Evolutionary conservation across 2,113 vertebrate genomes (phyloP).

Genomic region (Hippocampus zosterae): DNA sequence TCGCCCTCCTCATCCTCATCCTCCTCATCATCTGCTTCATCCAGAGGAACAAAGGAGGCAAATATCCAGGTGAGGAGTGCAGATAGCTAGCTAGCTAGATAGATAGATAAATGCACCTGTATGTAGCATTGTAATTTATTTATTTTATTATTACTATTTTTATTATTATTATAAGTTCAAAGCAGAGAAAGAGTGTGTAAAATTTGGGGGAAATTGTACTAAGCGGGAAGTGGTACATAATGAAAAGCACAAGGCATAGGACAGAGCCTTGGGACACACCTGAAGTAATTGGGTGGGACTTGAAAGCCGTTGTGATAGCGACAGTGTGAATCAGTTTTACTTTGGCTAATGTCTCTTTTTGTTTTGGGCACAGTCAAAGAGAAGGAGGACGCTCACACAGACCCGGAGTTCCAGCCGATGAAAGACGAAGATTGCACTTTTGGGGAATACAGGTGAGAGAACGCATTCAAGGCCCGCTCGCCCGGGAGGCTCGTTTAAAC

Average conservation of each 20-base stretch:
- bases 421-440: slow-evolving; percentile 98
- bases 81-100: too few relatives aligned
- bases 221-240: too few relatives aligned
- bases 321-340: background rate
- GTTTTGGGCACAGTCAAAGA: slow-evolving; percentile 83
- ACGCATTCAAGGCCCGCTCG: slow-evolving; percentile 34
- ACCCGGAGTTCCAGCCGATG: slow-evolving; percentile 99
- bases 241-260: too few relatives aligned
- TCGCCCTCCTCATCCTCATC: slow-evolving; percentile 95
- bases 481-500: slow-evolving; percentile 32
- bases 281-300: too few relatives aligned
- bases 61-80: slow-evolving; percentile 87
- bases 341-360: background rate
- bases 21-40: slow-evolving; percentile 98
- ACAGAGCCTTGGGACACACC: too few relatives aligned
- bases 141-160: too few relatives aligned
- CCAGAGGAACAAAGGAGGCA: slow-evolving; percentile 97
- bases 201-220: too few relatives aligned
- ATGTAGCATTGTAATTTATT: too few relatives aligned
- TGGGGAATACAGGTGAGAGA: slow-evolving; percentile 98
- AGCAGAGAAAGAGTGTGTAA: too few relatives aligned
- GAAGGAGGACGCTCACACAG: slow-evolving; percentile 95
- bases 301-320: too few relatives aligned
- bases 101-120: too few relatives aligned
- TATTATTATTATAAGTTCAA: too few relatives aligned